These are phyloP conservation scores for Caenorhabditis parvicauda DNA, from an alignment of 2,888 invertebrate genomes.

Conservation along the genomic window DNA sequence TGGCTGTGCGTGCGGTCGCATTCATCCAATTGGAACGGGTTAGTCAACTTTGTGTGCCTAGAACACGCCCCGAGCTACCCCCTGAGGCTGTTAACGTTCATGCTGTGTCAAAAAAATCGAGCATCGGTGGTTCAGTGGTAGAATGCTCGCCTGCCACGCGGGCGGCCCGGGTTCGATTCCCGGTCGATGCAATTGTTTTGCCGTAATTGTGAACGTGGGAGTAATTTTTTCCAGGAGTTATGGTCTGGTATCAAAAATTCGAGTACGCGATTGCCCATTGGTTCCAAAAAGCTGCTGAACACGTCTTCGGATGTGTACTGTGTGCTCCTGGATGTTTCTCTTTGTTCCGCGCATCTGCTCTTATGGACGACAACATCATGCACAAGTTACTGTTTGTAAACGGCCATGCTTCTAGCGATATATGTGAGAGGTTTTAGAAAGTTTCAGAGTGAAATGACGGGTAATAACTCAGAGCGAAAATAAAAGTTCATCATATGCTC, in stretches of 20 bases:
- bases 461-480: too few species aligned
- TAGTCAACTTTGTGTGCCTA: too few species aligned
- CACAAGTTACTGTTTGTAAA: too few species aligned
- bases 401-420: too few species aligned
- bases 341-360: slow-evolving; percentile 76
- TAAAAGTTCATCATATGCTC: too few species aligned
- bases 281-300: slow-evolving; percentile 87
- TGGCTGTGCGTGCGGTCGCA: slow-evolving; percentile 84
- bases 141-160: slow-evolving; percentile 56
- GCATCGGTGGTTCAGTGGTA: slow-evolving; percentile 55
- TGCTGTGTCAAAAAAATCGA: too few species aligned
- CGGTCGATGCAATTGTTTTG: slow-evolving; percentile 43
- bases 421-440: too few species aligned
- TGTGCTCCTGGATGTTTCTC: slow-evolving; percentile 91
- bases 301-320: slow-evolving; percentile 83
- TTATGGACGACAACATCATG: slow-evolving; percentile 89
- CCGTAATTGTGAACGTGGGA: too few species aligned
- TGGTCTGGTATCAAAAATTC: slow-evolving; percentile 84
- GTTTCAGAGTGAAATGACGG: too few species aligned
- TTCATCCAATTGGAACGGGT: slow-evolving; percentile 78
- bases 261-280: slow-evolving; percentile 90
- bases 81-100: too few species aligned
- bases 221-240: too few species aligned
- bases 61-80: too few species aligned
- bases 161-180: slow-evolving; percentile 54